These are phyloP conservation scores for Heliconius ethilla DNA, from an alignment of 2,888 invertebrate species.

Conservation along the genomic window DNA sequence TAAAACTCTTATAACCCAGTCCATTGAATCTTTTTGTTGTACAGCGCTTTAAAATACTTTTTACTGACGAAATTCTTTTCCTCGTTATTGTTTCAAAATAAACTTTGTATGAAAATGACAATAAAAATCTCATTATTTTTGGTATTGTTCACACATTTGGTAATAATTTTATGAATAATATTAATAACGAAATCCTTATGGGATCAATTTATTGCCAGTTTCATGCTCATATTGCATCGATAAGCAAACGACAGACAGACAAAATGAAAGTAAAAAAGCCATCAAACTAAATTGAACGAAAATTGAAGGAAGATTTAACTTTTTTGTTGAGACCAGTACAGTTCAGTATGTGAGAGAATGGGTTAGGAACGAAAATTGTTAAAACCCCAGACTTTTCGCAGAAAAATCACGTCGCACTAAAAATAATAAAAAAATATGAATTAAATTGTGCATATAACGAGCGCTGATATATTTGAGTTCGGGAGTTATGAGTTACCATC, in stretches of 20 bases:
- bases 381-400: neutral
- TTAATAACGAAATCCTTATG: no score
- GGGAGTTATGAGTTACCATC: neutral
- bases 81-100: slow-evolving; percentile 14
- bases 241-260: slow-evolving; percentile 28
- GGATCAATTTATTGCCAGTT: no score
- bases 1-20: slow-evolving; percentile 12
- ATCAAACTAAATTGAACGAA: slow-evolving; percentile 34
- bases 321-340: slow-evolving; percentile 12
- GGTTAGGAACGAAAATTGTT: slow-evolving; percentile 5
- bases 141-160: slow-evolving; percentile 2
- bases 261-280: slow-evolving; percentile 35
- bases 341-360: no score
- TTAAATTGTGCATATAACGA: slow-evolving; percentile 2
- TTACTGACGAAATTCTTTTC: slow-evolving; percentile 4
- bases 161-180: neutral
- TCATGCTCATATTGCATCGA: neutral
- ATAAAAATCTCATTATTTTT: slow-evolving; percentile 12
- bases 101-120: neutral
- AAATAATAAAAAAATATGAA: neutral
- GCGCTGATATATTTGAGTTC: neutral
- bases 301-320: slow-evolving; percentile 36
- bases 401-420: slow-evolving; percentile 5
- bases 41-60: slow-evolving; percentile 8
- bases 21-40: slow-evolving; percentile 19